Conservation (phyloP, 2,797 vertebrate genomes). For the Alca torda region DNA sequence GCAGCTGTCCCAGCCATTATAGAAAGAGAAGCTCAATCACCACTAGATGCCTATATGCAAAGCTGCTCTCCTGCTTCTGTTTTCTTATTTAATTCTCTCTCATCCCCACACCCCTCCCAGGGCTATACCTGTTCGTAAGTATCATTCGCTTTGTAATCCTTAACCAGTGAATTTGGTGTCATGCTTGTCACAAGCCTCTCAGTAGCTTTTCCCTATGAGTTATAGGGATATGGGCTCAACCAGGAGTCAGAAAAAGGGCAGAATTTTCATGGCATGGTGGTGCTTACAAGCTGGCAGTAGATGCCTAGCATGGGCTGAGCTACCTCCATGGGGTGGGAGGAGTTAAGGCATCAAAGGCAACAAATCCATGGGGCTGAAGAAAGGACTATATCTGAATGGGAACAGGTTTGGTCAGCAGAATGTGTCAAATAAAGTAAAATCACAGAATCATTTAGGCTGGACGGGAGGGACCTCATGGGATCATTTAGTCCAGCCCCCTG, state of each 20-base stretch:
- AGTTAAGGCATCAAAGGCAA: neutral
- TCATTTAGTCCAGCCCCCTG: neutral
- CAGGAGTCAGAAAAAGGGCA: neutral
- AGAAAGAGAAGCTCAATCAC: neutral
- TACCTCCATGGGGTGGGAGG: neutral
- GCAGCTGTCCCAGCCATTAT: neutral
- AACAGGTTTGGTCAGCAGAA: neutral
- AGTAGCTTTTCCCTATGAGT: neutral
- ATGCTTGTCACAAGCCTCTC: neutral
- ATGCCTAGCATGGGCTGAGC: neutral
- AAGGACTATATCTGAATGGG: neutral
- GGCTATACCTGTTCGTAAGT: neutral
- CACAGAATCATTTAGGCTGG: neutral
- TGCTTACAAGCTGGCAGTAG: neutral
- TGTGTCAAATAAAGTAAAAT: neutral
- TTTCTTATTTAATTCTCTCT: neutral
- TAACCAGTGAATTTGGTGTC: neutral
- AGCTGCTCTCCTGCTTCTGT: neutral
- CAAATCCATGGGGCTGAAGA: neutral
- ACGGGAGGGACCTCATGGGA: neutral
- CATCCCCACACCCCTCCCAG: neutral
- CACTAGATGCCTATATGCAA: neutral
- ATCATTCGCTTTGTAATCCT: neutral
- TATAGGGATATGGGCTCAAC: neutral
- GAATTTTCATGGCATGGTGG: neutral